A percentile compares a stretch with the other conserved stretches of the same genome.
These are phyloP conservation scores for Epizoanthus ramosus DNA, from an alignment of 92 coral and sea anemone genomes.

Conservation along the genomic window DNA sequence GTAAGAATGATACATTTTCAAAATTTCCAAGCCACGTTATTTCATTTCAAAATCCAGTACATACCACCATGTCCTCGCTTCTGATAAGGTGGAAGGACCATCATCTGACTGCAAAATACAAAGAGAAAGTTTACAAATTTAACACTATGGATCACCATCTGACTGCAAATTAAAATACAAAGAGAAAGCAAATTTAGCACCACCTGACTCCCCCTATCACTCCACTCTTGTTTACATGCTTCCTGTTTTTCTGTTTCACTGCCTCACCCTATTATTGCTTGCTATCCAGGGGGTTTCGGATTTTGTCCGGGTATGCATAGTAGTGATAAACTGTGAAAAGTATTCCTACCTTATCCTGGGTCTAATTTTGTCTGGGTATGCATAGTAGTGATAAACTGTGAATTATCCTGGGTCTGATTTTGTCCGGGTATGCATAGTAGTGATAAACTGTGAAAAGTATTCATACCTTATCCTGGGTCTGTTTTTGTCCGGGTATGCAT, in stretches of 20 bases:
- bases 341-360: constrained; percentile 53
- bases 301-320: constrained; percentile 70
- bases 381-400: constrained; percentile 92
- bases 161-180: background rate
- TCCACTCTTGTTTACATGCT: too few relatives aligned
- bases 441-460: constrained; percentile 57
- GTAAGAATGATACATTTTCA: too few relatives aligned
- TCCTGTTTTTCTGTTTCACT: too few relatives aligned
- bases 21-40: background rate
- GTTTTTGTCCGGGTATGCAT: constrained; percentile 91
- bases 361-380: constrained; percentile 90
- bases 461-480: constrained; percentile 66
- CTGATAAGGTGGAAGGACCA: constrained; percentile 94
- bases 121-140: background rate
- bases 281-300: constrained; percentile 27
- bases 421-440: constrained; percentile 57
- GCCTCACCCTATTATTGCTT: too few relatives aligned
- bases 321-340: too few relatives aligned
- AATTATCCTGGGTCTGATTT: constrained; percentile 73
- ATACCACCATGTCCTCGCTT: constrained; percentile 97
- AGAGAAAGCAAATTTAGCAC: background rate
- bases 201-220: too few relatives aligned
- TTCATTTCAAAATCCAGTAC: background rate
- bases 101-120: constrained; percentile 78
- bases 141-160: background rate